These are phyloP conservation scores for Aricia artaxerxes DNA, from an alignment of 2,888 invertebrate species.

Conservation along the genomic window DNA sequence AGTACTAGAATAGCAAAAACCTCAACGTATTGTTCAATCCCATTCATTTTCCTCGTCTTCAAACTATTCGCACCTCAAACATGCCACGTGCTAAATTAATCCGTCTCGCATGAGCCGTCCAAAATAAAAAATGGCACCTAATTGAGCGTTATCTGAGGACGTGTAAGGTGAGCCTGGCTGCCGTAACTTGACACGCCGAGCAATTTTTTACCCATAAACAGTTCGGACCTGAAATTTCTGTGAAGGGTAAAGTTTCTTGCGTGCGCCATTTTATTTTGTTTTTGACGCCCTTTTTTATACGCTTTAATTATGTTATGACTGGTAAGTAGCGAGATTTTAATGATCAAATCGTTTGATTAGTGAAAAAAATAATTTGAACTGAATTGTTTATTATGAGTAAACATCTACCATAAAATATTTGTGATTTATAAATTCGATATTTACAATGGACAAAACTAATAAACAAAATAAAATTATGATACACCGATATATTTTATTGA, in stretches of 20 bases:
- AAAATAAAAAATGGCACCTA: constrained; percentile 60
- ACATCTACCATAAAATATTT: too few species aligned
- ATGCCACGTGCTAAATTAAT: constrained; percentile 26
- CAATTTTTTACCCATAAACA: constrained; percentile 63
- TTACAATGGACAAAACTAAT: not conserved
- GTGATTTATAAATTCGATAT: not conserved
- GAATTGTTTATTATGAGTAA: not conserved
- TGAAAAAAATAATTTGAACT: not conserved
- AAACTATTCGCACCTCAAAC: too few species aligned
- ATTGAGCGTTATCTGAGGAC: constrained; percentile 71
- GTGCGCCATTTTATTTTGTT: constrained; percentile 46
- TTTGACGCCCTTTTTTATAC: constrained; percentile 27
- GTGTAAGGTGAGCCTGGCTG: constrained; percentile 62
- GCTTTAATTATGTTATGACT: constrained; percentile 17
- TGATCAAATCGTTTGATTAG: not conserved
- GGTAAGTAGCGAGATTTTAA: constrained; percentile 17
- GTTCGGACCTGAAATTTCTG: constrained; percentile 57
- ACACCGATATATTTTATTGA: not conserved
- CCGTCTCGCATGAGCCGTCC: constrained; percentile 51
- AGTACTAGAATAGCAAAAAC: not conserved
- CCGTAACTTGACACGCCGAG: constrained; percentile 62
- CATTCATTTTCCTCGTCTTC: not conserved
- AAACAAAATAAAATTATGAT: too few species aligned
- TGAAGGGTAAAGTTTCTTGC: constrained; percentile 60
- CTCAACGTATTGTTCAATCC: not conserved